phyloP scores from a whole-genome alignment of 2,888 invertebrate genomes.

The Aporophyla lueneburgensis region DNA sequence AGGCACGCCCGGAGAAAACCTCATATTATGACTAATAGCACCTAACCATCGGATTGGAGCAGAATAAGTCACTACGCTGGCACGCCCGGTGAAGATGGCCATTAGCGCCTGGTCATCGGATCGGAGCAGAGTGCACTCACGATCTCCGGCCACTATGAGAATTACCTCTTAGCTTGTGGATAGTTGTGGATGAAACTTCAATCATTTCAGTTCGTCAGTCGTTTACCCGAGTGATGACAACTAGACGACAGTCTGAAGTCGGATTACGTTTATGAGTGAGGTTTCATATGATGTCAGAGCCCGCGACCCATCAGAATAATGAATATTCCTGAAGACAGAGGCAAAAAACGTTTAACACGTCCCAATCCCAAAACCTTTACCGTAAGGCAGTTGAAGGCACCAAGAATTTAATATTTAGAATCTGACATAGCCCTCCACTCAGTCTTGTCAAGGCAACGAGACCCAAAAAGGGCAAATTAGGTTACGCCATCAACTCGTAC shows the following conservation, averaged over 20 bases:
- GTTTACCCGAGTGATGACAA: too few relatives aligned
- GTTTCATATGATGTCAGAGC: too few relatives aligned
- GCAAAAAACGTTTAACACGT: too few relatives aligned
- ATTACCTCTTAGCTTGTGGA: not conserved
- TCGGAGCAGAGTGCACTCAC: not conserved
- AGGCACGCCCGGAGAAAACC: too few relatives aligned
- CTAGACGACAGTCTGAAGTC: too few relatives aligned
- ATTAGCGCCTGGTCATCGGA: not conserved
- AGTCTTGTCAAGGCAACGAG: conserved; percentile 13
- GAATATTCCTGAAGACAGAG: too few relatives aligned
- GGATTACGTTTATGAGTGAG: too few relatives aligned
- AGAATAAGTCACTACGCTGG: not conserved
- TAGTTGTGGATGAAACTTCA: not conserved
- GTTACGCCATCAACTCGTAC: conserved; percentile 42
- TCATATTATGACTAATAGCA: not conserved
- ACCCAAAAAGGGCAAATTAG: conserved; percentile 36
- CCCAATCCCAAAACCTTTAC: too few relatives aligned
- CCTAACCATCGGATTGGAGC: not conserved
- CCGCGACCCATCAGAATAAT: too few relatives aligned
- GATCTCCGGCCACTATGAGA: not conserved
- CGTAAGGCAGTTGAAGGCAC: not conserved
- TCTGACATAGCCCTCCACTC: conserved; percentile 7
- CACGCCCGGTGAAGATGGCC: not conserved
- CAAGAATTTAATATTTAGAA: not conserved
- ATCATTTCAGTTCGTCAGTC: not conserved